These are phyloP conservation scores for Cyanoderma ruficeps DNA, from an alignment of 2,113 vertebrate genomes.

Conservation along the genomic window DNA sequence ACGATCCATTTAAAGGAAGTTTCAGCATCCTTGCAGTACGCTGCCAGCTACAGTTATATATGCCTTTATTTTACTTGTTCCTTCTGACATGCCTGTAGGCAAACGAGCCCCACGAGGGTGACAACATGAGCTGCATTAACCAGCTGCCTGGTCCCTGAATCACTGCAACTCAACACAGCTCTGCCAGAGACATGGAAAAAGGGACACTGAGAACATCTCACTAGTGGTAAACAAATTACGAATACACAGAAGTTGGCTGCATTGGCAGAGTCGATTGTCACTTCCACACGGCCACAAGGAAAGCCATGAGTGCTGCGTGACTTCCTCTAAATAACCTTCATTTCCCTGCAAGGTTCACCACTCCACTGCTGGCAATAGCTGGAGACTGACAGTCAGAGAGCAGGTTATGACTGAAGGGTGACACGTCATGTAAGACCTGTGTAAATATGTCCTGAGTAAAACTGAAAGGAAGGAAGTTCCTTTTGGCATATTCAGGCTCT, in stretches of 20 bases:
- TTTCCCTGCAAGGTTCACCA: not conserved
- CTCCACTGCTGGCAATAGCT: not conserved
- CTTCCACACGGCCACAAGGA: not conserved
- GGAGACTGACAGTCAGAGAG: not conserved
- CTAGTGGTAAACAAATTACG: not conserved
- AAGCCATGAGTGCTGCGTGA: not conserved
- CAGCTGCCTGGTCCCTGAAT: not conserved
- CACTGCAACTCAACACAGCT: not conserved
- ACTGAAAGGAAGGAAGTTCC: not conserved
- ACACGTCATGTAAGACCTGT: not conserved
- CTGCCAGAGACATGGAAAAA: not conserved
- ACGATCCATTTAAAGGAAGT: not conserved
- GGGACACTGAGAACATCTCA: not conserved
- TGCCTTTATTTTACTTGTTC: constrained; percentile 30
- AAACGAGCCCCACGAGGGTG: constrained; percentile 37
- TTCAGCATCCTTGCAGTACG: not conserved
- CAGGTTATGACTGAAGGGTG: not conserved
- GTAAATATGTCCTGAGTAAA: not conserved
- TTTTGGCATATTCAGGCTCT: not conserved
- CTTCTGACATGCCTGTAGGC: constrained; percentile 59
- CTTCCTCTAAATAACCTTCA: not conserved
- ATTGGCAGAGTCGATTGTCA: not conserved
- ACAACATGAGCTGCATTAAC: constrained; percentile 39
- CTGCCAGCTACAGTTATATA: constrained; percentile 41
- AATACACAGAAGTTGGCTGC: not conserved